Percentiles rank a stretch among this genome's conserved stretches.
Conservation (phyloP, 1,140 invertebrate species). For the Drosophila nikananu region DNA sequence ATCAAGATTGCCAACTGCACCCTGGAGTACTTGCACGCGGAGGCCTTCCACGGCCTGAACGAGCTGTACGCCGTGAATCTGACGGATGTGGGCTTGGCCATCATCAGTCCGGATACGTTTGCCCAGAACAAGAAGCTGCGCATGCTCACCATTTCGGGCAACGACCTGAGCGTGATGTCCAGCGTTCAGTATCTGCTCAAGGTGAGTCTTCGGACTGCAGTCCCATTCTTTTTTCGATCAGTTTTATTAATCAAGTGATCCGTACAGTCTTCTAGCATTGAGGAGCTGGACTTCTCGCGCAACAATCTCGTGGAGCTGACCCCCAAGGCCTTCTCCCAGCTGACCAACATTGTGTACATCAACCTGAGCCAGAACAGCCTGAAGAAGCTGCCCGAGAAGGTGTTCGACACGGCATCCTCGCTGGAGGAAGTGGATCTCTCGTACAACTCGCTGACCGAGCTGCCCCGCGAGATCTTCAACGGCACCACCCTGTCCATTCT, state of each 20-base stretch:
- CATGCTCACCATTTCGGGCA: slow-evolving; percentile 89
- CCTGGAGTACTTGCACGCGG: slow-evolving; percentile 86
- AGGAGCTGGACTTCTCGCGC: slow-evolving; percentile 89
- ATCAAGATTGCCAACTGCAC: slow-evolving; percentile 88
- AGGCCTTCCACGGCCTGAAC: slow-evolving; percentile 88
- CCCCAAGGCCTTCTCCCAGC: slow-evolving; percentile 87
- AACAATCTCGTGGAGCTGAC: slow-evolving; percentile 88
- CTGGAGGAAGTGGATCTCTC: slow-evolving; percentile 90
- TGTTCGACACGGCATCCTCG: slow-evolving; percentile 87
- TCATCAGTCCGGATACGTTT: slow-evolving; percentile 89
- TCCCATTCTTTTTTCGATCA: no score
- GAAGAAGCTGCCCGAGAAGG: slow-evolving; percentile 87
- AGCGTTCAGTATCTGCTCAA: slow-evolving; percentile 75
- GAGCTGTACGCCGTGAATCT: slow-evolving; percentile 89
- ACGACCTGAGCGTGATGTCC: slow-evolving; percentile 87
- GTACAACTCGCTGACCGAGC: slow-evolving; percentile 87
- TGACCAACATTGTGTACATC: slow-evolving; percentile 88
- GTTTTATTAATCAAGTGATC: neutral
- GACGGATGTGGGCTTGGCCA: slow-evolving; percentile 88
- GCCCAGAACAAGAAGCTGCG: slow-evolving; percentile 88
- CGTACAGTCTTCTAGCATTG: slow-evolving; percentile 87
- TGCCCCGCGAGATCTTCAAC: slow-evolving; percentile 88
- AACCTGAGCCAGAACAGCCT: slow-evolving; percentile 89
- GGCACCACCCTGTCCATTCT: slow-evolving; percentile 88
- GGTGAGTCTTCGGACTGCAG: slow-evolving; percentile 17